Evolutionary conservation across 1,140 invertebrate species (phyloP), one percentile per base, ranked within the genome.

Genomic region (Magallana angulata): DNA sequence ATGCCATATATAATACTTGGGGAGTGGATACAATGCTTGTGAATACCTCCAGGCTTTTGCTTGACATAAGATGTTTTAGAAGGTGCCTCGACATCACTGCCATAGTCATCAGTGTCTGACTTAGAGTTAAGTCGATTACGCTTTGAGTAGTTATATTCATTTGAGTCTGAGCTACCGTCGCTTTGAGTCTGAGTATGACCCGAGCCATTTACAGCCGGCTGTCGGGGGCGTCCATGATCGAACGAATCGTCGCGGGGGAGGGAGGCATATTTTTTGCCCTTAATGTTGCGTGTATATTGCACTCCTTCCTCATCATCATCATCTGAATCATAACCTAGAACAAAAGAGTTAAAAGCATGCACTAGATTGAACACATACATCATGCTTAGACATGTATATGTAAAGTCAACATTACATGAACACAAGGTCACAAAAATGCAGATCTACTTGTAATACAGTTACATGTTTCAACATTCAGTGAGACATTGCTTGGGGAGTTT

Each of bases 251-350:
- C 94, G 76, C 91, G 92, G 58, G 93, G 91, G 14, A 94, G 88
- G 0, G 92, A 90, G 24, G 91, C 91, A 92, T 94, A 94, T 91
- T 93, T 93, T 93, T 93, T 94, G 84, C 94, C 94, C 56, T 92
- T 91, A 87, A 91, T 93, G 85, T 91, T 90, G 11, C 92, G 90
- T 62, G 92, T 92, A 88, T 92, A 93, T 64, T 90, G 90, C 80
- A 91, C 90, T 60, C 92, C 92, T 84, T 91, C 88, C 76, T 93
- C 94, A 82, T 93, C 92, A 89, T 94, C 94, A 85, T 94, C 94
- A 90, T 94, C 94, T 64, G 92, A 92, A 90, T 94, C 93, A 92
- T 92, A 94, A 87, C 94, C 94, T 94, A 94, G 71, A 94, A 93
- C 90, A 91, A 89, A 93, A 88, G 90, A 93, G 68, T 71, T 92